Conservation (phyloP, 2,888 invertebrate genomes). For the Leptinotarsa juncta region DNA sequence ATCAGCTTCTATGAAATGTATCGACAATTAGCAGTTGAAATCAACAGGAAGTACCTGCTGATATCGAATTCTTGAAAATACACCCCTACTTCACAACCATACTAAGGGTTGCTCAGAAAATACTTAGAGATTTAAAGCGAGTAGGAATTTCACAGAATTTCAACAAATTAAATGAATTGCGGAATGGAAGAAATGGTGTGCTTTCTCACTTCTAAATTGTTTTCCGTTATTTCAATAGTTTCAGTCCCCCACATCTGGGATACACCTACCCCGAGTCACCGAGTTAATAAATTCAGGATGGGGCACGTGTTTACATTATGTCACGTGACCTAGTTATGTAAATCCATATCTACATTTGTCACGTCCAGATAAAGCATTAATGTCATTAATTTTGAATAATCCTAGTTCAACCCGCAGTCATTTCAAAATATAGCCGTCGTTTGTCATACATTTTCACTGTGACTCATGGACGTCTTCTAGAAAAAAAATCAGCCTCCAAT, state of each 20-base stretch:
- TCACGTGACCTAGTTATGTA: slow-evolving; percentile 45
- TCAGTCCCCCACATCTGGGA: neutral
- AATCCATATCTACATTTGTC: slow-evolving; percentile 43
- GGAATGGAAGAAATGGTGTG: no score
- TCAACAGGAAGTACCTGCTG: no score
- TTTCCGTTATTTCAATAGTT: neutral
- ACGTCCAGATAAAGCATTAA: slow-evolving; percentile 41
- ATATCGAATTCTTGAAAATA: no score
- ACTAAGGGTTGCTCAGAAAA: no score
- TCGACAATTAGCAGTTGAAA: no score
- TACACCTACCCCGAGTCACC: neutral
- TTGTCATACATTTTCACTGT: neutral
- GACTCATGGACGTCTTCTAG: neutral
- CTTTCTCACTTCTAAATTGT: slow-evolving; percentile 3
- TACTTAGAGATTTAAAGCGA: no score
- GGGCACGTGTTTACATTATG: slow-evolving; percentile 39
- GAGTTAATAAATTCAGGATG: slow-evolving; percentile 31
- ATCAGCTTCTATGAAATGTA: no score
- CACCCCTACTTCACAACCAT: no score
- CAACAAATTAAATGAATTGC: no score
- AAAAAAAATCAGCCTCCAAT: neutral
- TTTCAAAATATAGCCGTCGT: slow-evolving; percentile 7
- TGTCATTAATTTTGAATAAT: slow-evolving; percentile 41
- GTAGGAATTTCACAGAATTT: no score
- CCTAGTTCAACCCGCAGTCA: slow-evolving; percentile 37